Evolutionary conservation across 1,140 invertebrate genomes (phyloP).

Genomic region (Marisa cornuarietis): DNA sequence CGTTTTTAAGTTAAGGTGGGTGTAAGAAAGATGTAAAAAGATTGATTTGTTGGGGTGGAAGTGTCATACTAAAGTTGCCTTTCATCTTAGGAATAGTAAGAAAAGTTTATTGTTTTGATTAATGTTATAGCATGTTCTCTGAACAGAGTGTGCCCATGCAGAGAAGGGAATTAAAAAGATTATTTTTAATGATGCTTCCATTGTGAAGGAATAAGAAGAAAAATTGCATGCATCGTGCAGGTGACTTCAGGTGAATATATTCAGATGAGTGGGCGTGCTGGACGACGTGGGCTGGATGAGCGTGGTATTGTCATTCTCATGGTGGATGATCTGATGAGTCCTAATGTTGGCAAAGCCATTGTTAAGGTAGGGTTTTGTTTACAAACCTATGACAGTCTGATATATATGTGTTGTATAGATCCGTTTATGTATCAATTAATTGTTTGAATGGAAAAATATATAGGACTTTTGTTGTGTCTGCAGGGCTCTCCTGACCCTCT

Average conservation of each 20-base stretch:
- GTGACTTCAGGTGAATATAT: conserved; percentile 99
- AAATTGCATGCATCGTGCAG: conserved; percentile 62
- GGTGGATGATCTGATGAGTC: conserved; percentile 97
- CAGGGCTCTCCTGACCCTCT: conserved; percentile 91
- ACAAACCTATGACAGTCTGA: not conserved
- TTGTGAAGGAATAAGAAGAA: not conserved
- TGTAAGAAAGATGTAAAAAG: too few relatives aligned
- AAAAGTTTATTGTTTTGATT: too few relatives aligned
- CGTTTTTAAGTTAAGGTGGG: too few relatives aligned
- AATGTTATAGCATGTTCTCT: too few relatives aligned
- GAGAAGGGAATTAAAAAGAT: too few relatives aligned
- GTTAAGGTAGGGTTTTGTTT: conserved; percentile 73
- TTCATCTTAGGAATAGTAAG: too few relatives aligned
- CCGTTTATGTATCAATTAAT: not conserved
- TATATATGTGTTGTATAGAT: not conserved
- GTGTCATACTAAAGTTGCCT: too few relatives aligned
- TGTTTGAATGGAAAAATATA: not conserved
- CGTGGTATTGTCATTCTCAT: conserved; percentile 98
- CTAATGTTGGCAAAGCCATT: conserved; percentile 83
- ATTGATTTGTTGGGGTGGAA: too few relatives aligned
- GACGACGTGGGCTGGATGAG: conserved; percentile 95
- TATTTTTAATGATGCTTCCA: not conserved
- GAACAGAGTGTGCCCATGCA: too few relatives aligned
- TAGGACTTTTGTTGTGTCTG: not conserved
- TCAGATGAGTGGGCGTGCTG: conserved; percentile 99